Evolutionary conservation across 2,113 vertebrate genomes (phyloP).

Genomic region (Melanotaenia duboulayi): DNA sequence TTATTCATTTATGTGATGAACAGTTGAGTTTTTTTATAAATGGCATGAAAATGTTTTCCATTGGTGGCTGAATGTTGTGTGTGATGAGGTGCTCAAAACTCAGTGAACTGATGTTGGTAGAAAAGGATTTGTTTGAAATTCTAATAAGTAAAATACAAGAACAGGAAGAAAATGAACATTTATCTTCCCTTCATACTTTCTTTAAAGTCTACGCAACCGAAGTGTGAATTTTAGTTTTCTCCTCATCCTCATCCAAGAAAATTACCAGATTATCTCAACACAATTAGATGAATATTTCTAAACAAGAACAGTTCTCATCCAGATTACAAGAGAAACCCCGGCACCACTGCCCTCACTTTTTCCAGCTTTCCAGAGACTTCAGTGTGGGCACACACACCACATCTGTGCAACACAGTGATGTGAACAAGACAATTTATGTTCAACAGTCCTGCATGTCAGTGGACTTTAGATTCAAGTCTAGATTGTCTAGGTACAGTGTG

Average conservation of each 20-base stretch:
- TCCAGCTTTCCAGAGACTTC: slow-evolving; percentile 16
- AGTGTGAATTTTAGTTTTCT: neutral
- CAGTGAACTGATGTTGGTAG: neutral
- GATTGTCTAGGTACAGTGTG: neutral
- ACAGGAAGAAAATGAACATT: neutral
- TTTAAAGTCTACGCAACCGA: neutral
- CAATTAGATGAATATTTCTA: slow-evolving; percentile 6
- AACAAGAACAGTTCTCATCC: neutral
- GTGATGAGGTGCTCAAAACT: no score
- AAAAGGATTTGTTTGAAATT: neutral
- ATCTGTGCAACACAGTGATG: slow-evolving; percentile 18
- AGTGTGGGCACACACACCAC: slow-evolving; percentile 3
- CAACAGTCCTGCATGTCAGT: neutral
- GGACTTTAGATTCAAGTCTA: slow-evolving; percentile 3
- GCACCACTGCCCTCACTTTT: slow-evolving; percentile 10
- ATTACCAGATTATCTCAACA: neutral
- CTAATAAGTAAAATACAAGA: slow-evolving; percentile 6
- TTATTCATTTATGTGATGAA: neutral
- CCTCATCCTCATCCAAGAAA: neutral
- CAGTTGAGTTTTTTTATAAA: neutral
- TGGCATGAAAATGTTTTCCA: neutral
- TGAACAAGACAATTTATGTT: slow-evolving; percentile 27
- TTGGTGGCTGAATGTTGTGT: neutral
- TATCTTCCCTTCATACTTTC: neutral
- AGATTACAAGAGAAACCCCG: slow-evolving; percentile 21